Base-by-base conservation (phyloP, 2,888 invertebrate species). In the Psylliodes chrysocephalus region DNA sequence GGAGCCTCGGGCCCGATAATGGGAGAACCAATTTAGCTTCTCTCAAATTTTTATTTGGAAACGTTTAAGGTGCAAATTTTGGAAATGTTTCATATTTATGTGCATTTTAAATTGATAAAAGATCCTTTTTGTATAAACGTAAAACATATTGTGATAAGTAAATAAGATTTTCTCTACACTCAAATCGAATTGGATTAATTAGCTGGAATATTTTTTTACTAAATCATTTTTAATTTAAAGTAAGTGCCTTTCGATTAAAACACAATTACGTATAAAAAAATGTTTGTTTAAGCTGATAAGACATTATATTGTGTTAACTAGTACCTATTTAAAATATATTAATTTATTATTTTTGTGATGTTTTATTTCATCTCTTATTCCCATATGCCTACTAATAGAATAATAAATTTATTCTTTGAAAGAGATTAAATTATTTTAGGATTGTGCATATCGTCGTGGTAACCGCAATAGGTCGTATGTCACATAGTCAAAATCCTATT, bases 1-100 rank as follows among this genome's bases (percentile, higher is more conserved):
- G n/a, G n/a, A n/a, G n/a, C n/a, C n/a, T n/a, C n/a, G n/a, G n/a
- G n/a, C n/a, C n/a, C n/a, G n/a, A n/a, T n/a, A n/a, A n/a, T n/a
- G n/a, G n/a, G n/a, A n/a, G n/a, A n/a, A n/a, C n/a, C n/a, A n/a
- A n/a, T n/a, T n/a, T n/a, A n/a, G n/a, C n/a, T n/a, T n/a, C n/a
- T n/a, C n/a, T n/a, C n/a, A n/a, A n/a, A 81, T 63, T 38, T 12
- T 30, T 63, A 30, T 12, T 30, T 47, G 8, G 15, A 18, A n/a
- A 25, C 12, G 10, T 25, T 30, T 47, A n/a, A 15, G 54, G 63
- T 56, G 44, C 22, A 30, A 46, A 46, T 35, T 42, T 55, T 44
- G 28, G 28, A 51, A 49, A 49, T 49, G 59, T 57, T 53, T 44
- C 25, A 56, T 42, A 49, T 47, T 55, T 42, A 51, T 22, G 52